These are phyloP conservation scores for Peromyscus leucopus DNA, from an alignment of 2,113 vertebrate genomes.

Conservation along the genomic window DNA sequence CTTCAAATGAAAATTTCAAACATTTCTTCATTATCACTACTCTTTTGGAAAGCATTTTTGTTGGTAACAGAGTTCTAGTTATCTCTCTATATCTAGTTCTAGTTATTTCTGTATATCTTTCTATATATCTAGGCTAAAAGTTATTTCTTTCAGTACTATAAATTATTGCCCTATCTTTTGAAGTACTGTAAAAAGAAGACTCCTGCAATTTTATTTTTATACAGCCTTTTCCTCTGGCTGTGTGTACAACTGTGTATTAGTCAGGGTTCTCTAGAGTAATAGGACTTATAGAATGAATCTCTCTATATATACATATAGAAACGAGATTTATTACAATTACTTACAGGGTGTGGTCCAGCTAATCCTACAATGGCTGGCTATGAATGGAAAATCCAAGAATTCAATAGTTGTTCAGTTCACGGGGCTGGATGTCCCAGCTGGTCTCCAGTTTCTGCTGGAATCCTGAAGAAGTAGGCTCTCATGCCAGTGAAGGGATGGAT, in stretches of 20 bases:
- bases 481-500: background rate
- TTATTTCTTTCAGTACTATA: background rate
- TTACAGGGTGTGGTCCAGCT: background rate
- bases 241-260: background rate
- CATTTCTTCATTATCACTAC: background rate
- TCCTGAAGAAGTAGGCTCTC: background rate
- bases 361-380: background rate
- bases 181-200: background rate
- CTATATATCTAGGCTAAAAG: background rate
- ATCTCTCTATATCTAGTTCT: background rate
- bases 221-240: background rate
- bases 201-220: background rate
- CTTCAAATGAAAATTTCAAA: background rate
- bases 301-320: background rate
- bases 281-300: background rate
- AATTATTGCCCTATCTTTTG: background rate
- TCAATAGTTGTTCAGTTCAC: background rate
- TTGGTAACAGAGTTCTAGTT: conserved; percentile 7
- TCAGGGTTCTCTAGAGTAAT: background rate
- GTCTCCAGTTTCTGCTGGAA: background rate
- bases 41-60: conserved; percentile 31
- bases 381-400: background rate
- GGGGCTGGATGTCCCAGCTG: background rate
- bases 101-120: background rate
- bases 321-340: background rate